These are phyloP conservation scores for Didymodactylos carnosus DNA, from an alignment of 2,888 invertebrate species.

Conservation along the genomic window DNA sequence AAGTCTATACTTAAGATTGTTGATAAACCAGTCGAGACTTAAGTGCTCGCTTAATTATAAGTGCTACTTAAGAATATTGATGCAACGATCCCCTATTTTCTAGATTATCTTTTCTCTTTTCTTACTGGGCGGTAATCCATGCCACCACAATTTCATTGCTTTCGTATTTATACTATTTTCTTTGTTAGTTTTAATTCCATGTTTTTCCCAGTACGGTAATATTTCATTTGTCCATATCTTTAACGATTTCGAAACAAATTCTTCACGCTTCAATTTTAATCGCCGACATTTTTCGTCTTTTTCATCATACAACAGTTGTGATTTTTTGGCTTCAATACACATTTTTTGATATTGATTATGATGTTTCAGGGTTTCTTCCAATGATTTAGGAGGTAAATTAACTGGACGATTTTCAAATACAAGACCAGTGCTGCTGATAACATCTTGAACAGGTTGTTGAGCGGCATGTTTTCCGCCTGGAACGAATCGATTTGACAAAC, in stretches of 20 bases:
- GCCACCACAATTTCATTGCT: conserved; percentile 67
- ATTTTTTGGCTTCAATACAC: conserved; percentile 55
- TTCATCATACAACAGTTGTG: conserved; percentile 24
- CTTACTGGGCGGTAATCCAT: conserved; percentile 59
- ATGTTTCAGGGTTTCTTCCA: conserved; percentile 56
- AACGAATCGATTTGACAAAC: not conserved
- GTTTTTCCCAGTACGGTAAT: conserved; percentile 55
- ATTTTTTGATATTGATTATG: conserved; percentile 58
- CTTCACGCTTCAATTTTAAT: conserved; percentile 47
- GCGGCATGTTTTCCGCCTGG: too few relatives aligned
- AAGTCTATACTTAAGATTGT: too few relatives aligned
- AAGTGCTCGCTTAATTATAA: too few relatives aligned
- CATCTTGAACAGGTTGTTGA: too few relatives aligned
- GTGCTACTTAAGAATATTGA: too few relatives aligned
- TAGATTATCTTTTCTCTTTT: not conserved
- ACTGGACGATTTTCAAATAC: not conserved
- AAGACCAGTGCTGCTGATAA: not conserved
- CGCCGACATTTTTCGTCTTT: conserved; percentile 37
- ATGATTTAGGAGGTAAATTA: conserved; percentile 60
- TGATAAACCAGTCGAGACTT: too few relatives aligned
- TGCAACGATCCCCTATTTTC: too few relatives aligned
- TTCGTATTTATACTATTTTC: conserved; percentile 38
- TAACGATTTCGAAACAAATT: conserved; percentile 46
- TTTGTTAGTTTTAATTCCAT: conserved; percentile 31
- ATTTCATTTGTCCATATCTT: conserved; percentile 53